These are phyloP conservation scores for Phyllostomus hastatus DNA, from an alignment of 2,113 vertebrate genomes.

Conservation along the genomic window DNA sequence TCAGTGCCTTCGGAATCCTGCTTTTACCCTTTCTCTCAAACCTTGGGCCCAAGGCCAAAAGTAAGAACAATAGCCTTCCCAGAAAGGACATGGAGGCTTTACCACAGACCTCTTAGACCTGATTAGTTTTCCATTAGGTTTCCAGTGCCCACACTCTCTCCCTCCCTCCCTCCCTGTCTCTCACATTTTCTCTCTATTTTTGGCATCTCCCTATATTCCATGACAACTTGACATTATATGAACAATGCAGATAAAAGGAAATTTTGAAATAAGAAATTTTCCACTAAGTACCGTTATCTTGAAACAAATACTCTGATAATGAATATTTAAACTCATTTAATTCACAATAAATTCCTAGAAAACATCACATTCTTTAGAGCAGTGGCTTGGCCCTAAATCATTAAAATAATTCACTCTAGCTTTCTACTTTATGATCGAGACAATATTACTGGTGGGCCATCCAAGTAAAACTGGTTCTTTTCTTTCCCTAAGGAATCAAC, in stretches of 20 bases:
- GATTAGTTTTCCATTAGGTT: not conserved
- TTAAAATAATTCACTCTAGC: not conserved
- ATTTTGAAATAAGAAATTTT: not conserved
- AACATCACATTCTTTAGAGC: not conserved
- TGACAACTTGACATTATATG: not conserved
- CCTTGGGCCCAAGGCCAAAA: not conserved
- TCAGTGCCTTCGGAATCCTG: not conserved
- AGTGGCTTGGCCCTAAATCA: not conserved
- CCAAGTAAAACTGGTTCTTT: not conserved
- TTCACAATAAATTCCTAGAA: not conserved
- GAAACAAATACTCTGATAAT: not conserved
- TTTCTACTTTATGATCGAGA: not conserved
- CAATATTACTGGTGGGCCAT: not conserved
- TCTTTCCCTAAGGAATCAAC: not conserved
- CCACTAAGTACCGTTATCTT: not conserved
- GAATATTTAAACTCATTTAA: not conserved
- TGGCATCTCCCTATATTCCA: not conserved
- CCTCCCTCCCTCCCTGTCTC: not conserved
- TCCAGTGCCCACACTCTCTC: no score
- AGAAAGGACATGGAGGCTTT: not conserved
- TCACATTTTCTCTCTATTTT: not conserved
- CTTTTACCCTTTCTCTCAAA: not conserved
- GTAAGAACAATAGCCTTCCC: not conserved
- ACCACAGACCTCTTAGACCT: not conserved
- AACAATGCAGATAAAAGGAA: not conserved